These are phyloP conservation scores for Dromas ardeola DNA, from an alignment of 2,113 vertebrate species.

Conservation along the genomic window DNA sequence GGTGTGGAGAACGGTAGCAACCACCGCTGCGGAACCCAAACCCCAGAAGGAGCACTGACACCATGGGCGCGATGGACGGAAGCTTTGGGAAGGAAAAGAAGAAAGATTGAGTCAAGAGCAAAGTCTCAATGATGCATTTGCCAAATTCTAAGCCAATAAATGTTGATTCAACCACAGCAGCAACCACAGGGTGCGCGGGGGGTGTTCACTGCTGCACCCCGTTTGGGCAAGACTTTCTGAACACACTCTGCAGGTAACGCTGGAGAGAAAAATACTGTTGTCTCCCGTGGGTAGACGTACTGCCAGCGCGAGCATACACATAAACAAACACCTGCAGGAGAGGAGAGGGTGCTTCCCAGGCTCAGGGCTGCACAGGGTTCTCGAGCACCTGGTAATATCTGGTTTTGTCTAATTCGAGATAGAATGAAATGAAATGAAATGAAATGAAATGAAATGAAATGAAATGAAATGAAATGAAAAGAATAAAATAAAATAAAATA, in stretches of 20 bases:
- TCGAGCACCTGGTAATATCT: not conserved
- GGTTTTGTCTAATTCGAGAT: not conserved
- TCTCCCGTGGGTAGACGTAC: not conserved
- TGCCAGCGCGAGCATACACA: rapidly evolving
- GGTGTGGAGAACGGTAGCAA: too few relatives aligned
- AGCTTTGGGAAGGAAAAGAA: not conserved
- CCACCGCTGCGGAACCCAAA: not conserved
- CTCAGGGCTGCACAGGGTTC: not conserved
- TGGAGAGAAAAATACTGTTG: not conserved
- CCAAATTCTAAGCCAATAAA: not conserved
- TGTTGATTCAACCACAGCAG: not conserved
- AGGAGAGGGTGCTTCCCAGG: not conserved
- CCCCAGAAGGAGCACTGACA: not conserved
- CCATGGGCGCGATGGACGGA: rapidly evolving
- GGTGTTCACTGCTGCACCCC: not conserved
- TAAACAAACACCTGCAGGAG: not conserved
- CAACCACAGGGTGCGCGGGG: not conserved
- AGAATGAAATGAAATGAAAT: not conserved
- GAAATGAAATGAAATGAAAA: not conserved
- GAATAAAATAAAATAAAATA: too few relatives aligned
- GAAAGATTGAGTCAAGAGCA: not conserved
- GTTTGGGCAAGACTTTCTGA: too few relatives aligned
- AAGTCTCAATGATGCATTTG: not conserved
- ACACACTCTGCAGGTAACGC: not conserved
- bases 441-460: not conserved